These are phyloP conservation scores for Poeciliopsis prolifica DNA, from an alignment of 2,113 vertebrate genomes.

Conservation along the genomic window DNA sequence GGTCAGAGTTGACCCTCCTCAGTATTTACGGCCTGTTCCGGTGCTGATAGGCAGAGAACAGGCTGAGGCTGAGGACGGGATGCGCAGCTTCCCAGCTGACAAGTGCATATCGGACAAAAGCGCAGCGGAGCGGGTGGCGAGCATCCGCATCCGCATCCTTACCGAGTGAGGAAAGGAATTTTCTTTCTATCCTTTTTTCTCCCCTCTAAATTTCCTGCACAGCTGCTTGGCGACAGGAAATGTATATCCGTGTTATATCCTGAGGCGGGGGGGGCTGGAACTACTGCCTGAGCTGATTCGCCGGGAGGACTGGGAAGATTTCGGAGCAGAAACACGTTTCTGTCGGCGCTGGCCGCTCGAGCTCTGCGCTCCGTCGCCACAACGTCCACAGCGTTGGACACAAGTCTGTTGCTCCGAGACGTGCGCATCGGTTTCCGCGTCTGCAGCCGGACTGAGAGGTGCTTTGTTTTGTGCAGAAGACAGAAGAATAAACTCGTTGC, in stretches of 20 bases:
- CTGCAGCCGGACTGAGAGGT: background rate
- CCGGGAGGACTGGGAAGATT: conserved; percentile 30
- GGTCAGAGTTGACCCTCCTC: conserved; percentile 46
- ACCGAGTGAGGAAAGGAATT: conserved; percentile 29
- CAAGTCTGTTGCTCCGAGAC: conserved; percentile 10
- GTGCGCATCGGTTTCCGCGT: background rate
- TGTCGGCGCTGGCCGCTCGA: conserved; percentile 45
- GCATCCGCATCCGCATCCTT: conserved; percentile 38
- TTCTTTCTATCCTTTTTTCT: conserved; percentile 3
- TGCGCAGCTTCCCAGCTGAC: conserved; percentile 74
- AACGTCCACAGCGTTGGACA: conserved; percentile 3
- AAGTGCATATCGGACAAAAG: conserved; percentile 63
- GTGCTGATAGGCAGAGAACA: conserved; percentile 54
- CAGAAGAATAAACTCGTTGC: conserved; percentile 28
- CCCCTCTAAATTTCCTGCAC: conserved; percentile 22
- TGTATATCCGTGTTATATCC: conserved; percentile 18
- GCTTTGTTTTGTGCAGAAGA: background rate
- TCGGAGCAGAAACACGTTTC: conserved; percentile 31
- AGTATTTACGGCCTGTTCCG: conserved; percentile 29
- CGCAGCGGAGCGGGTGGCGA: conserved; percentile 61
- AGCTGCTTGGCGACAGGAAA: conserved; percentile 29
- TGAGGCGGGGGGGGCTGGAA: conserved; percentile 39
- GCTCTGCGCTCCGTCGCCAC: conserved; percentile 11
- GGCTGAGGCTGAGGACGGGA: conserved; percentile 48
- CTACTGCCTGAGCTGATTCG: conserved; percentile 26